Evolutionary conservation across 2,888 invertebrate species (phyloP).

Genomic region (Allacma fusca): DNA sequence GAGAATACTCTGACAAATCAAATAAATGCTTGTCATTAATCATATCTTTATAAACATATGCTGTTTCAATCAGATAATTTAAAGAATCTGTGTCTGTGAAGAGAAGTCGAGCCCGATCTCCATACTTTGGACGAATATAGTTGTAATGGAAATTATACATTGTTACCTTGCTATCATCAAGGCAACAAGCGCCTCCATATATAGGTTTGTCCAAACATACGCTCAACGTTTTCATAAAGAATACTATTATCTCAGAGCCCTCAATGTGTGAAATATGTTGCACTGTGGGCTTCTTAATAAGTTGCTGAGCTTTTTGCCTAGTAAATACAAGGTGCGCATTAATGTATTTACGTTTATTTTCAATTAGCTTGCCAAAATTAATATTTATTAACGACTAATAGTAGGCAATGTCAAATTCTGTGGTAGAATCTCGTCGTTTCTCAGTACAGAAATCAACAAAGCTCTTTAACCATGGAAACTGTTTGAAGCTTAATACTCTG

Average conservation of each 20-base stretch:
- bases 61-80: constrained; percentile 60
- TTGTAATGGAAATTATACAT: constrained; percentile 63
- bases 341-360: constrained; percentile 64
- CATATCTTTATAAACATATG: constrained; percentile 63
- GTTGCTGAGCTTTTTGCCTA: background rate
- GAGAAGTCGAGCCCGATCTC: constrained; percentile 60
- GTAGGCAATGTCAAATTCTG: constrained; percentile 63
- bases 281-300: constrained; percentile 14
- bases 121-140: constrained; percentile 59
- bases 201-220: constrained; percentile 64
- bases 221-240: constrained; percentile 62
- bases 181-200: constrained; percentile 64
- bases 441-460: constrained; percentile 63
- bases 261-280: constrained; percentile 60
- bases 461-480: constrained; percentile 62
- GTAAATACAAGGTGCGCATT: constrained; percentile 61
- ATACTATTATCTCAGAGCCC: constrained; percentile 63
- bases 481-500: constrained; percentile 54
- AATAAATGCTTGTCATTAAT: constrained; percentile 50
- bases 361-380: constrained; percentile 65
- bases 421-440: constrained; percentile 61
- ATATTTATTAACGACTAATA: constrained; percentile 64
- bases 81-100: constrained; percentile 62
- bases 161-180: constrained; percentile 65
- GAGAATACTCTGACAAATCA: constrained; percentile 62